Percentiles rank a stretch among this genome's conserved stretches.
These are phyloP conservation scores for Hemicrepidius hirtus DNA, from an alignment of 2,888 invertebrate species.

Conservation along the genomic window DNA sequence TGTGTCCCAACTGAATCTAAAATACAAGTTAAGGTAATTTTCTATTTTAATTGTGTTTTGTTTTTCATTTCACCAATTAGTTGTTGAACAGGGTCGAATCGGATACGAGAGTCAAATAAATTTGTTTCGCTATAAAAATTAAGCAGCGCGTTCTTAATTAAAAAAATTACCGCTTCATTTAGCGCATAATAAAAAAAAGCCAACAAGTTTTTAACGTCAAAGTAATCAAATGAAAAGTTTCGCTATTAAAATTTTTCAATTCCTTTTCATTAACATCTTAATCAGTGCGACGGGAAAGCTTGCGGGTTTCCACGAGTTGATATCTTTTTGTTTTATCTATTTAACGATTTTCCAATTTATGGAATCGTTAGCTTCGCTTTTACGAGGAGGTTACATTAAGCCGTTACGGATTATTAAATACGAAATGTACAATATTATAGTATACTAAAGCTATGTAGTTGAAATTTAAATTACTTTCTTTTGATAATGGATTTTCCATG, in stretches of 20 bases:
- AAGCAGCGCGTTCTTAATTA: conserved; percentile 3
- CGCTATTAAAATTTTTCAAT: conserved; percentile 19
- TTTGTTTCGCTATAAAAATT: conserved; percentile 3
- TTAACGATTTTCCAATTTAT: conserved; percentile 30
- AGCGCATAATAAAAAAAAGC: conserved; percentile 17
- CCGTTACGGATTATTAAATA: conserved; percentile 6
- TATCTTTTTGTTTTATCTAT: conserved; percentile 21
- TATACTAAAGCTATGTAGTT: no score
- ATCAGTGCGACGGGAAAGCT: conserved; percentile 13
- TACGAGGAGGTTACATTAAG: not conserved
- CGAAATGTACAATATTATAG: not conserved
- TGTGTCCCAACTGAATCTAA: no score
- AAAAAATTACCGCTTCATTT: conserved; percentile 33
- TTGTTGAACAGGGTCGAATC: not conserved
- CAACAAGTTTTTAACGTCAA: conserved; percentile 14
- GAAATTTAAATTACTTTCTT: no score
- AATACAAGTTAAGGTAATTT: no score
- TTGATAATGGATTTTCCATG: no score
- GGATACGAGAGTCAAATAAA: not conserved
- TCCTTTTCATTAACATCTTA: conserved; percentile 30
- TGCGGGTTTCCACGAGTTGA: conserved; percentile 9
- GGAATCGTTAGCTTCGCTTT: conserved; percentile 7
- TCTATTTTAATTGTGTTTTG: no score
- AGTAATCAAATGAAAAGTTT: conserved; percentile 28
- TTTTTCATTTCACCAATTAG: not conserved